Conservation (phyloP, 2,888 invertebrate genomes). For the Pollenia labialis region DNA sequence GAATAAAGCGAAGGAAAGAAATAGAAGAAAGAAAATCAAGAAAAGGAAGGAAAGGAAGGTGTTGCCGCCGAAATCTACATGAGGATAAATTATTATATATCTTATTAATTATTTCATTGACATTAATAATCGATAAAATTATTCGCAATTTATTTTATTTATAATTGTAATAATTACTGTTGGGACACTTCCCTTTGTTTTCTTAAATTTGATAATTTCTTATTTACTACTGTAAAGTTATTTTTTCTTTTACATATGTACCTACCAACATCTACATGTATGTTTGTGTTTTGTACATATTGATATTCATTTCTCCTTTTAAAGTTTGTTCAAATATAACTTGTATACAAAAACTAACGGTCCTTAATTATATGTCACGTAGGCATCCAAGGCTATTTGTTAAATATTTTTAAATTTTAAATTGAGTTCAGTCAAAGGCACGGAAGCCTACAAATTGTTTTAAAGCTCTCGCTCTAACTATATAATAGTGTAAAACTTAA, state of each 20-base stretch:
- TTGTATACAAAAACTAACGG: background rate
- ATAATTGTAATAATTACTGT: no score
- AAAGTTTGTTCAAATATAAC: background rate
- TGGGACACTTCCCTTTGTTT: no score
- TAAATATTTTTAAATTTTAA: background rate
- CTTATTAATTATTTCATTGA: background rate
- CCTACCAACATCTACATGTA: background rate
- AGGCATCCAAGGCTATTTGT: background rate
- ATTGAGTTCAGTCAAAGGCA: background rate
- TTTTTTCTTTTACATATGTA: no score
- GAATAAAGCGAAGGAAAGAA: no score
- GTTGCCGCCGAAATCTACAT: constrained; percentile 24
- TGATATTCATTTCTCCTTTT: background rate
- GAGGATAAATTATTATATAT: background rate
- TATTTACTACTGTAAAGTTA: no score
- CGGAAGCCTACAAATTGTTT: background rate
- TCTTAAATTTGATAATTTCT: no score
- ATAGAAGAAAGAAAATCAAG: no score
- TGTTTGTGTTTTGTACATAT: background rate
- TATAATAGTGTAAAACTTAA: no score
- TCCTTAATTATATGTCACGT: background rate
- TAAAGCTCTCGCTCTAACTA: background rate
- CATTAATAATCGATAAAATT: no score
- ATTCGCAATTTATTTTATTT: no score
- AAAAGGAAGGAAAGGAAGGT: no score